Evolutionary conservation across 2,113 vertebrate species (phyloP), one percentile per base, ranked within the genome.

Genomic region (Plotosus lineatus): DNA sequence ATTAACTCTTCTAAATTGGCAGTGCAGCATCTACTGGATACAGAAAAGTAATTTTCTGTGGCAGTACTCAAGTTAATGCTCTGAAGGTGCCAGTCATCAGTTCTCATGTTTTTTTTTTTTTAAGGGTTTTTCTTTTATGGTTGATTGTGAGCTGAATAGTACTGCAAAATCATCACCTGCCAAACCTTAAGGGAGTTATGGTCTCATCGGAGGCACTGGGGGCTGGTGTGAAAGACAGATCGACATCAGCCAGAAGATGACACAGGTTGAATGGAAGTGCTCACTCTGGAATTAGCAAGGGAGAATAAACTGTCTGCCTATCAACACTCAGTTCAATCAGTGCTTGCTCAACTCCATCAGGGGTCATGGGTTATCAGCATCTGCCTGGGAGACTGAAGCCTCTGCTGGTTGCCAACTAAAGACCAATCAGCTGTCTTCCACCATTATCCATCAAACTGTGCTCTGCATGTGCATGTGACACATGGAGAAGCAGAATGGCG

Each of bases 341-440:
- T 76, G 71, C 15, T 78, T 17, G 65, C 31, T 75, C 53, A 66
- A 69, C 69, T 56, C 51, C 69, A 53, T 71, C 51, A 11, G 56
- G 71, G 44, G 31, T 72, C 38, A 71, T 42, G 77, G 77, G 73
- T 84, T 82, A 86, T 86, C 85, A 72, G 75, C 21, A 73, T 7
- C 71, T 76, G 82, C 69, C 81, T 65, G 66, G 51, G 31, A 68
- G 61, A 42, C 33, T 74, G 33, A 3, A 63, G 40, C n/a, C 63
- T 6, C 26, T 58, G 21, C 58, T 55, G 69, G 75, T 36, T 74
- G 63, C 73, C 46, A 66, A 17, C 28, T 76, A 31, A 79, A 69
- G 42, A 79, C 68, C 31, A 26, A 55, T 69, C 73, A 79, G 40
- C 53, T n/a, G 63, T 36, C 53, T 76, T 74, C 75, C 65, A 80